Percentiles rank a stretch among this genome's conserved stretches.
These are phyloP conservation scores for Trimorus sp. DNA, from an alignment of 2,888 invertebrate genomes.

Conservation along the genomic window DNA sequence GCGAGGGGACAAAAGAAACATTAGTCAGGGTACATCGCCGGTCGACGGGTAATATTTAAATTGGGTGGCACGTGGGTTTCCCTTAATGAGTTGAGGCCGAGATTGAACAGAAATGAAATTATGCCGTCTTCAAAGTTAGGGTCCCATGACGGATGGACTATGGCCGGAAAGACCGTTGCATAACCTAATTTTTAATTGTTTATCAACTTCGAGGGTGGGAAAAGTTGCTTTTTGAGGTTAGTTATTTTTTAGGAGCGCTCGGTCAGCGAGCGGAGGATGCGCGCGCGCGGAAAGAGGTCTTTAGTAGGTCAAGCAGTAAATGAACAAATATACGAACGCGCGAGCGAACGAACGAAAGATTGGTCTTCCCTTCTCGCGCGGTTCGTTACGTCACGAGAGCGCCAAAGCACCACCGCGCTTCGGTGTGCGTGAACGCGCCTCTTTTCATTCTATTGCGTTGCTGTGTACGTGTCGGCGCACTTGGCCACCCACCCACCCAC, in stretches of 20 bases:
- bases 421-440: slow-evolving; percentile 56
- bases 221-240: neutral
- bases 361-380: slow-evolving; percentile 59
- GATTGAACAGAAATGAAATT: too few relatives aligned
- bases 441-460: slow-evolving; percentile 53
- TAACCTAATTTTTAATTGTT: too few relatives aligned
- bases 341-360: slow-evolving; percentile 34
- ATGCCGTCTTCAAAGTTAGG: too few relatives aligned
- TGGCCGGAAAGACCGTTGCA: too few relatives aligned
- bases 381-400: slow-evolving; percentile 56
- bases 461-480: slow-evolving; percentile 38
- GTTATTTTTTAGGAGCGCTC: slow-evolving; percentile 18
- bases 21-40: too few relatives aligned
- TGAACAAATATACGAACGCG: slow-evolving; percentile 49
- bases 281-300: slow-evolving; percentile 45
- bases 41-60: too few relatives aligned
- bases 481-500: slow-evolving; percentile 55
- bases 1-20: too few relatives aligned
- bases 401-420: slow-evolving; percentile 57
- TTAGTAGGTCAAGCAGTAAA: slow-evolving; percentile 64
- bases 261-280: slow-evolving; percentile 27
- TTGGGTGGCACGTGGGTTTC: too few relatives aligned
- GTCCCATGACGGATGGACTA: too few relatives aligned
- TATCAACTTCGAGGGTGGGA: too few relatives aligned
- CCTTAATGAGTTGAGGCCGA: too few relatives aligned